Conservation (phyloP, 2,888 invertebrate species). For the Therioaphis trifolii region DNA sequence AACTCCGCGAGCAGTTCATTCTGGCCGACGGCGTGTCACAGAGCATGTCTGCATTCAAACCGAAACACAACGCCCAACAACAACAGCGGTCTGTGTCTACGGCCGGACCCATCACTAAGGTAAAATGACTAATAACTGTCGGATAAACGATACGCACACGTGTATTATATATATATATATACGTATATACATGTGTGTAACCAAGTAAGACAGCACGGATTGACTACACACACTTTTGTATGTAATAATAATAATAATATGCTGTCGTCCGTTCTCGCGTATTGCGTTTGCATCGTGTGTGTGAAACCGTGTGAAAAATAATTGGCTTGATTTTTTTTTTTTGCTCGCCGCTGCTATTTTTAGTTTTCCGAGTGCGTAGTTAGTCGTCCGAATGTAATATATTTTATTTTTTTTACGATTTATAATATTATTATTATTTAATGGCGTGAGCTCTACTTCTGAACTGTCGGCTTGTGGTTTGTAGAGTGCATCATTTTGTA, state of each 20-base stretch:
- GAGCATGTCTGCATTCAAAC: conserved; percentile 98
- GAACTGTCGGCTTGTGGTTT: conserved; percentile 55
- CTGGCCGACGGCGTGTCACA: conserved; percentile 98
- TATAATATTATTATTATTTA: conserved; percentile 6
- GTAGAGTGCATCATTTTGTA: conserved; percentile 39
- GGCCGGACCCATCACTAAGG: conserved; percentile 96
- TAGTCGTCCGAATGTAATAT: conserved; percentile 21
- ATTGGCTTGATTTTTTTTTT: conserved; percentile 43
- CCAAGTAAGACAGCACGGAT: conserved; percentile 60
- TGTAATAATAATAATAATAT: neutral
- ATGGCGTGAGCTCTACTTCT: conserved; percentile 50
- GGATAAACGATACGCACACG: no score
- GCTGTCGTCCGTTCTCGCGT: neutral
- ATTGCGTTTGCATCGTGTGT: conserved; percentile 23
- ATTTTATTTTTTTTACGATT: conserved; percentile 8
- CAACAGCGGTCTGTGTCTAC: conserved; percentile 74
- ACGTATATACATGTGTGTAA: conserved; percentile 8
- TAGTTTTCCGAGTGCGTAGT: conserved; percentile 44
- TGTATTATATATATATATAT: conserved; percentile 18
- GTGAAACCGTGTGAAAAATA: conserved; percentile 40
- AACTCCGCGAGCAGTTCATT: conserved; percentile 98
- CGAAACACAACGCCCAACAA: conserved; percentile 88
- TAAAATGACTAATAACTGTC: conserved; percentile 68
- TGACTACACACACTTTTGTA: neutral
- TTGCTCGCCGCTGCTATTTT: conserved; percentile 47